Evolutionary conservation across 2,888 invertebrate species (phyloP), one percentile per base, ranked within the genome.

Genomic region (Copidosoma aretas): DNA sequence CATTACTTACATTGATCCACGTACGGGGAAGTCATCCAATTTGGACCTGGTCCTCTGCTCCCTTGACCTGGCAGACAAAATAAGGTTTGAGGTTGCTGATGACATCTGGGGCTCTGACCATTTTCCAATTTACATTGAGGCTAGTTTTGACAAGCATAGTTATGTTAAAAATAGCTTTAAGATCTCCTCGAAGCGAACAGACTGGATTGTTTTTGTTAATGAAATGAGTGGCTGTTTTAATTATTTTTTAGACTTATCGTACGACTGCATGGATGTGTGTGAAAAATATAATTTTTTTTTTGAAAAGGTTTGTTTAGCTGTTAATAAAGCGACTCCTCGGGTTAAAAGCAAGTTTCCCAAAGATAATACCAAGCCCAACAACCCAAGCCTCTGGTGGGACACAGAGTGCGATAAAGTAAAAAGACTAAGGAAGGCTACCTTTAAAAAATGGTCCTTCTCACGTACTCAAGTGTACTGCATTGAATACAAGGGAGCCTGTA

Each of bases 361-460:
- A n/a, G 54, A 49, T 5, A 32, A 32, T 32, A 46, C 21, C 17
- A 12, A 15, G 1, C 41, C 57, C 51, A 32, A 21, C 32, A 66
- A 71, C 49, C 71, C 68, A 17, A 63, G 66, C n/a, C 15, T 43
- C 5, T 70, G 70, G 70, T 72, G 68, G 70, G 70, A 70, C n/a
- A 3, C 25, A 1, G 70, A 70, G 8, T 72, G 70, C 32, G 53
- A 68, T n/a, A 54, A 59, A 21, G 17, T 52, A 4, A 65, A 61
- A 39, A 61, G 53, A 56, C n/a, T 52, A 0, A 25, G 71, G 53
- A 43, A 25, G 54, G 58, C 60, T n/a, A 10, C 62, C 2, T 68
- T 43, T 24, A 64, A 65, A 53, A 67, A 60, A 51, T 64, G 64
- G 64, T 14, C 21, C 19, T 32, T 39, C n/a, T 53, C 67, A 19